Conservation (phyloP, 2,113 vertebrate species). For the Paracanthobrama guichenoti region DNA sequence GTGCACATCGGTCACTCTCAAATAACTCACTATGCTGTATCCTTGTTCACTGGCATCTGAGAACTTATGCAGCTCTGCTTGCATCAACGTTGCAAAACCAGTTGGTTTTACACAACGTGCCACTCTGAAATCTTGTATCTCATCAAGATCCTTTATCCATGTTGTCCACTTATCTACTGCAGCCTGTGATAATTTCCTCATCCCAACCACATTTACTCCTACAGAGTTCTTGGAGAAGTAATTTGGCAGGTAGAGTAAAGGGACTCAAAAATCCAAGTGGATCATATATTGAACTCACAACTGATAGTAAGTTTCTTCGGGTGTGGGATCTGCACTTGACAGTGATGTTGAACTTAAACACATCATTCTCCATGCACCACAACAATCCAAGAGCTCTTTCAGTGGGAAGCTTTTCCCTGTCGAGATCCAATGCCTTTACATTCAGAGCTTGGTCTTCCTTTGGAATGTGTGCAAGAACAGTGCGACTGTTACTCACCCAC, state of each 20-base stretch:
- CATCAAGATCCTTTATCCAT: conserved; percentile 8
- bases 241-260: conserved; percentile 1
- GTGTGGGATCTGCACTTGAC: no score
- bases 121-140: conserved; percentile 6
- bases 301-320: no score
- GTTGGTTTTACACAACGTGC: neutral
- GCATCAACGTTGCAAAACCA: neutral
- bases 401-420: no score
- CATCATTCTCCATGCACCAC: no score
- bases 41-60: neutral
- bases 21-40: neutral
- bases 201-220: neutral
- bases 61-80: neutral
- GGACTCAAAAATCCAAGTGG: conserved; percentile 8
- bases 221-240: neutral
- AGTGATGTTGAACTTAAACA: no score
- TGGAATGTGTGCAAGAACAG: no score
- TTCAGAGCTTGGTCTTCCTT: no score
- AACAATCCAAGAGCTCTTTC: no score
- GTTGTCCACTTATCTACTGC: neutral
- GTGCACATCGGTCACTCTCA: neutral
- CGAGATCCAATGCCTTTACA: no score
- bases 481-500: no score
- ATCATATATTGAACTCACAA: neutral
- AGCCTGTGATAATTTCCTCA: neutral